Evolutionary conservation across 23 tunicate genomes (phyloP).

Genomic region (Ascidia mentula): DNA sequence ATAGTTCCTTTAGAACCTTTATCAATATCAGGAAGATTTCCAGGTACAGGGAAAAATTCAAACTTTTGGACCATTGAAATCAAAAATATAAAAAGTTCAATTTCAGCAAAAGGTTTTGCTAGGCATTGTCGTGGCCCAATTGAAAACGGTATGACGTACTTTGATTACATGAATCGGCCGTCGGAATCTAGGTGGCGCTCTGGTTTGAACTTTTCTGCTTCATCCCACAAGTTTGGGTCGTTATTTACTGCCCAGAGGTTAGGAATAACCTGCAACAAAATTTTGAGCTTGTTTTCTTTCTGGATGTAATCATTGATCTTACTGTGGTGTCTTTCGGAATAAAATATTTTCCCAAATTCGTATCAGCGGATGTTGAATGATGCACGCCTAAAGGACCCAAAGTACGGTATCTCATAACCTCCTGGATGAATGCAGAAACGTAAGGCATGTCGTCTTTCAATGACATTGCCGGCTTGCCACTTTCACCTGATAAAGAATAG

Average conservation of each 20-base stretch:
- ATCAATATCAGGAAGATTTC: not conserved
- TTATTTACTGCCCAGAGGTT: no score
- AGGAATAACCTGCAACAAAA: no score
- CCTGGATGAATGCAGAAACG: conserved; percentile 20
- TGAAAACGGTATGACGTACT: not conserved
- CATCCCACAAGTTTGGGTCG: not conserved
- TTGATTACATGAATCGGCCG: not conserved
- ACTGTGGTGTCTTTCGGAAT: conserved; percentile 10
- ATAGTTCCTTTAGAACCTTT: not conserved
- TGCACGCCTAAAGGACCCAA: conserved; percentile 12
- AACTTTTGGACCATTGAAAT: not conserved
- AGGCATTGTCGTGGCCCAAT: not conserved
- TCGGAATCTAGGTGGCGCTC: not conserved
- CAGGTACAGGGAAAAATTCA: not conserved
- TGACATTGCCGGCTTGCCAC: conserved; percentile 22
- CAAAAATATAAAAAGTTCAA: not conserved
- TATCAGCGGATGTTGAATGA: conserved; percentile 3
- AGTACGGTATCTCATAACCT: conserved; percentile 20
- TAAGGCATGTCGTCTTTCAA: conserved; percentile 31
- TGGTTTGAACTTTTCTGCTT: not conserved
- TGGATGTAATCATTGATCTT: no score
- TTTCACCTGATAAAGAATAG: no score
- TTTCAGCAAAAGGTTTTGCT: not conserved
- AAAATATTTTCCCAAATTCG: not conserved
- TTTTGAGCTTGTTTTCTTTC: no score